Evolutionary conservation across 1,140 invertebrate species (phyloP), one percentile per base, ranked within the genome.

Genomic region (Drosophila kurseongensis): DNA sequence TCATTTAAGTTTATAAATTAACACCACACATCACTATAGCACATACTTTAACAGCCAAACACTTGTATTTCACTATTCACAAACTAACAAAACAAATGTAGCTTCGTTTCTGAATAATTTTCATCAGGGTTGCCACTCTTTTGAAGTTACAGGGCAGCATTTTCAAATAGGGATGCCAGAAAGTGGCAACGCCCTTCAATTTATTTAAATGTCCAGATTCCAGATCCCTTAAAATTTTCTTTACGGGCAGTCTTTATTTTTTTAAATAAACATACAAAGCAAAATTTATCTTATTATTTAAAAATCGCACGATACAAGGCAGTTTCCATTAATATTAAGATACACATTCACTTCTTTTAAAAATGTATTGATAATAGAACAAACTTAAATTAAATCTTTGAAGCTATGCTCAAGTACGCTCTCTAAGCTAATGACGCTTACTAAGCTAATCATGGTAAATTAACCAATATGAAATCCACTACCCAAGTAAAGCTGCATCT

Each of bases 141-240:
- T 13, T 5, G 0, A 0, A 23, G n/a, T 36, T 5, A 1, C 59
- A 77, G 50, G 14, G 80, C 38, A 61, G 67, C 48, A 63, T 36
- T 55, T 8, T 0, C 8, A 4, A 5, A 0, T 6, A 9, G 16
- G 23, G 44, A 1, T 41, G 6, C 2, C 40, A 10, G 1, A 5
- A 32, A 38, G 5, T 68, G 80, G 80, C 80, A 83, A 18, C 78
- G 4, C 41, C 23, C 18, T 12, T 38, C 36, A 12, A 38, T 38
- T 4, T 32, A 10, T 38, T 27, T 13, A 18, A 40, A 41, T 18
- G 29, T 5, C 12, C n/a, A n/a, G n/a, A 27, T 8, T 27, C 6
- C 13, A 27, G 18, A 13, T n/a, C 5, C 5, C 5, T 2, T 6
- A 3, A 35, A 60, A 40, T 16, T 13, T 0, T 0, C 1, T 47